A percentile compares a stretch with the other conserved stretches of the same genome.
These are phyloP conservation scores for Heliconius himera DNA, from an alignment of 1,140 invertebrate genomes.

Conservation along the genomic window DNA sequence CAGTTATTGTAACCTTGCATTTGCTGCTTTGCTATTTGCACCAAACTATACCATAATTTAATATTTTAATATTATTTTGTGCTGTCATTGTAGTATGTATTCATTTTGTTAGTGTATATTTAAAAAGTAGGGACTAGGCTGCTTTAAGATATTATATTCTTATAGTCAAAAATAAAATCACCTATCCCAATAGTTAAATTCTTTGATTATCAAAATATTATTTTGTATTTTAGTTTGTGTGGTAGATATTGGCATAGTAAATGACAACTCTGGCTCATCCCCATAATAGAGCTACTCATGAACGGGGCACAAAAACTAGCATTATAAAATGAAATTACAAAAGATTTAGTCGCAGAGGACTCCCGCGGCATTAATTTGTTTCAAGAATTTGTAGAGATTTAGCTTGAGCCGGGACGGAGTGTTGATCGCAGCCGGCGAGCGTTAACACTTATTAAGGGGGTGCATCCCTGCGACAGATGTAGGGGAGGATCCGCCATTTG, in stretches of 20 bases:
- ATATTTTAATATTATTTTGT: no score
- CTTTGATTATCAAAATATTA: no score
- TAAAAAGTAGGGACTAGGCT: no score
- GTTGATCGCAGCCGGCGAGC: conserved; percentile 78
- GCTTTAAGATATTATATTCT: no score
- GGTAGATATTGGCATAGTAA: not conserved
- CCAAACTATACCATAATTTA: no score
- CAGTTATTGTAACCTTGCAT: no score
- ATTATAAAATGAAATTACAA: conserved; percentile 76
- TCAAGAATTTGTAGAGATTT: conserved; percentile 82
- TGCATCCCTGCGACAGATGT: conserved; percentile 80
- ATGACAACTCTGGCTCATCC: not conserved
- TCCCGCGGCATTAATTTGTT: conserved; percentile 79
- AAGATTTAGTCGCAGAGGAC: conserved; percentile 60
- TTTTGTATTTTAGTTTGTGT: not conserved
- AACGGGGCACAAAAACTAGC: conserved; percentile 34
- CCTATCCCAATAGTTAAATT: no score
- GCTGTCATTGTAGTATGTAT: no score
- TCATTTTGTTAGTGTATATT: no score
- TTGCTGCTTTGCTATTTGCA: no score
- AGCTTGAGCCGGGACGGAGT: conserved; percentile 70
- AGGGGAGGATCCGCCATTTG: conserved; percentile 79
- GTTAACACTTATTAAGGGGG: conserved; percentile 81
- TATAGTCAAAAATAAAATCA: no score
- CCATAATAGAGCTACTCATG: conserved; percentile 13